Base-by-base conservation (phyloP, 2,888 invertebrate species). In the Yponomeuta plumbellus region DNA sequence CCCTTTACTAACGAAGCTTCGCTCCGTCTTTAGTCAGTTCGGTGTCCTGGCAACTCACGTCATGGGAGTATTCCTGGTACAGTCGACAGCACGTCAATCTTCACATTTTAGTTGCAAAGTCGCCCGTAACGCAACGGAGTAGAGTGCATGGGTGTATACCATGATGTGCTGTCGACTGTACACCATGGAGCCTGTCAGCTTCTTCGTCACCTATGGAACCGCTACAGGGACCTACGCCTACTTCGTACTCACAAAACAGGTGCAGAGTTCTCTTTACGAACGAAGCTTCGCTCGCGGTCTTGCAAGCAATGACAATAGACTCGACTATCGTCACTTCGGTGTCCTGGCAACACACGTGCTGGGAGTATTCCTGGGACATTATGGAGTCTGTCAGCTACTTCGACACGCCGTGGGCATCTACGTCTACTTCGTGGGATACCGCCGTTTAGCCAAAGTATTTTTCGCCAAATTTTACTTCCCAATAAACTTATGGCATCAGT, bases 11-110 rank as follows among this genome's bases (percentile, higher is more conserved):
- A n/a, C n/a, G n/a, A n/a, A n/a, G n/a, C n/a, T n/a, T n/a, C n/a
- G n/a, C n/a, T n/a, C n/a, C n/a, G n/a, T n/a, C n/a, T n/a, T n/a
- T n/a, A n/a, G n/a, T n/a, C n/a, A n/a, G n/a, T 98, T 98, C 83
- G 99, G 99, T 2, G 95, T 98, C 65, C 92, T 99, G 70, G 6
- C 94, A 99, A 66, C 93, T 99, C 52, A 99, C 99, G 67, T 99
- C 99, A 99, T 99, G 98, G 98, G 99, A 99, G 91, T 99, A 99
- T 92, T 98, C 98, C 13, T 99, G 98, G 98, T 98, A 98, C 86
- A 98, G 98, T 80, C 98, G 98, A 98, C 98, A 99, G 86, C 98
- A 98, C 0, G 97, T 98, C 76, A 99, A n/a, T n/a, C n/a, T n/a
- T n/a, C n/a, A n/a, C n/a, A n/a, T n/a, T n/a, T n/a, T n/a, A n/a